Conservation (phyloP, 2,113 vertebrate species). For the Fulica atra region DNA sequence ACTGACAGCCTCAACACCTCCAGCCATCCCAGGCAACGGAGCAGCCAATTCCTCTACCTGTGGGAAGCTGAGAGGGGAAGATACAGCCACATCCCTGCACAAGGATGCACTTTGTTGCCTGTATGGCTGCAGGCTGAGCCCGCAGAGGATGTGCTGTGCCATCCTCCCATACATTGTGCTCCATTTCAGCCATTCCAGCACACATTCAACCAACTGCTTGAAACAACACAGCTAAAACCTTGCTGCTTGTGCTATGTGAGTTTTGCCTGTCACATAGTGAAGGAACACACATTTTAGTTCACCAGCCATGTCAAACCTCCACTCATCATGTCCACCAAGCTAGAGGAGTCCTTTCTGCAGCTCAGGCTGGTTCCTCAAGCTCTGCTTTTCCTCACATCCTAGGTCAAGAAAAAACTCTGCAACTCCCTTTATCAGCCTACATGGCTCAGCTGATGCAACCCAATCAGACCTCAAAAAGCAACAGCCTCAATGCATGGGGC, state of each 20-base stretch:
- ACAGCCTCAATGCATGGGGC: neutral
- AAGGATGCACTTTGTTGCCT: neutral
- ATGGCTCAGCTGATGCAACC: neutral
- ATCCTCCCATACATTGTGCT: neutral
- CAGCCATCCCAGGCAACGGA: neutral
- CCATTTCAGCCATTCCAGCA: too few species aligned
- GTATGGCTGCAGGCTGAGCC: neutral
- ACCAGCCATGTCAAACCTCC: neutral
- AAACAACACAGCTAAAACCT: rapidly evolving
- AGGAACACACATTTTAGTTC: neutral
- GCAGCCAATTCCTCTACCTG: rapidly evolving
- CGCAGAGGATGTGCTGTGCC: neutral
- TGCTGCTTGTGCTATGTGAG: neutral
- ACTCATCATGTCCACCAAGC: neutral
- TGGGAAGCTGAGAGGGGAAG: neutral
- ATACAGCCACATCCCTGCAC: neutral
- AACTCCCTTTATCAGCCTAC: neutral
- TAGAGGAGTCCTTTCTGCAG: neutral
- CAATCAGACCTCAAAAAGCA: neutral
- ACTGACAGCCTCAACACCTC: neutral
- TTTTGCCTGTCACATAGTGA: neutral
- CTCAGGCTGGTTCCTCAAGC: neutral
- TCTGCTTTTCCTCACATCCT: neutral
- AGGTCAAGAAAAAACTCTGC: neutral
- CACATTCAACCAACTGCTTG: neutral